These are phyloP conservation scores for Proterorhinus semilunaris DNA, from an alignment of 2,113 vertebrate genomes.

Conservation along the genomic window DNA sequence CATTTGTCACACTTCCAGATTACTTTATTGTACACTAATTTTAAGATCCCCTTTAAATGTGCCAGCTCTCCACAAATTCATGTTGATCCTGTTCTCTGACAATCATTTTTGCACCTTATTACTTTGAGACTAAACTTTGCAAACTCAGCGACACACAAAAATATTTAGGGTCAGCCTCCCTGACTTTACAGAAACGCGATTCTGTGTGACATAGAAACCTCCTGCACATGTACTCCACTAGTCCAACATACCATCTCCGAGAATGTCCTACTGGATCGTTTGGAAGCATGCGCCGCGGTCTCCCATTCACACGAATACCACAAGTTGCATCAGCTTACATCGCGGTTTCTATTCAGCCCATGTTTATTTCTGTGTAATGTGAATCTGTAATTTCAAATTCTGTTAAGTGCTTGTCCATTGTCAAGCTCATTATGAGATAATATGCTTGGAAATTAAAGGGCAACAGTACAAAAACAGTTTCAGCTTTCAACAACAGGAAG, in stretches of 20 bases:
- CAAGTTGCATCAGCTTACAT: slow-evolving; percentile 13
- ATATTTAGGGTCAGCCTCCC: neutral
- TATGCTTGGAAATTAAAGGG: neutral
- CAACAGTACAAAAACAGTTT: neutral
- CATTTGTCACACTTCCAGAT: too few relatives aligned
- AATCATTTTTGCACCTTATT: neutral
- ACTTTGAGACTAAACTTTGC: too few relatives aligned
- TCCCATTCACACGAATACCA: slow-evolving; percentile 26
- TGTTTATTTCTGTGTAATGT: slow-evolving; percentile 4
- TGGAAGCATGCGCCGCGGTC: slow-evolving; percentile 16
- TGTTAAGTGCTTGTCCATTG: slow-evolving; percentile 3
- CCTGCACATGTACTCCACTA: slow-evolving; percentile 10
- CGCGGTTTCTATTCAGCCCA: slow-evolving; percentile 15
- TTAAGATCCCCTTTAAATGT: too few relatives aligned
- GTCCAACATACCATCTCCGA: slow-evolving; percentile 31
- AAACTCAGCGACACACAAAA: neutral
- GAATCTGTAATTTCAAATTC: neutral
- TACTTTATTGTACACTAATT: too few relatives aligned
- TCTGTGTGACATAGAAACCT: slow-evolving; percentile 20
- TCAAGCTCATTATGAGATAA: neutral
- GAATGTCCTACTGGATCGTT: slow-evolving; percentile 33
- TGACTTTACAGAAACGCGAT: slow-evolving; percentile 17
- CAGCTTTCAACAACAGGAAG: neutral
- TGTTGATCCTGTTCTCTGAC: neutral
- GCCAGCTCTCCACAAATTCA: slow-evolving; percentile 26